phyloP scores from a whole-genome alignment of 2,888 invertebrate species.

The Siphonodentalium dalli region DNA sequence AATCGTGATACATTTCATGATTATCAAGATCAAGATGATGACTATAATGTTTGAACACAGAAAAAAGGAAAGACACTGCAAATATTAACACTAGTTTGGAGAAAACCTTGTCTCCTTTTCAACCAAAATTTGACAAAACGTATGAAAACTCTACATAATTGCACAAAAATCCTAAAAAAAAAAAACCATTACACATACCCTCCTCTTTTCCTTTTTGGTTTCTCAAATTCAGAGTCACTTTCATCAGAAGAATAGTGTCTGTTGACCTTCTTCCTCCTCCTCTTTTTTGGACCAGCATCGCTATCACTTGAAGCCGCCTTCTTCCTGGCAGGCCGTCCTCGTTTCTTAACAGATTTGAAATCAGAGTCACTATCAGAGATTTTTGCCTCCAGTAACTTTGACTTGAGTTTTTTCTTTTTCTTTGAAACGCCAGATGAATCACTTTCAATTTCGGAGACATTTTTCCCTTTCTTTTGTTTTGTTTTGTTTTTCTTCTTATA shows the following conservation, averaged over 20 bases:
- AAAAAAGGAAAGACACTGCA: too few relatives aligned
- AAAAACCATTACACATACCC: too few relatives aligned
- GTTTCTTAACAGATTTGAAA: conserved; percentile 22
- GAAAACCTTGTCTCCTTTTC: too few relatives aligned
- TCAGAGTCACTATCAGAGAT: conserved; percentile 48
- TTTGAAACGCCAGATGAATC: conserved; percentile 36
- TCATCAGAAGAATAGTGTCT: conserved; percentile 12
- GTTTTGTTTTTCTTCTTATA: conserved; percentile 1
- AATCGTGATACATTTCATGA: too few relatives aligned
- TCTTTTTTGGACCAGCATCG: too few relatives aligned
- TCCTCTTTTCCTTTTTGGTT: background rate
- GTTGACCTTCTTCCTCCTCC: too few relatives aligned
- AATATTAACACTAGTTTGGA: too few relatives aligned
- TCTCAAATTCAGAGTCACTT: conserved; percentile 1
- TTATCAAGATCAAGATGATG: too few relatives aligned
- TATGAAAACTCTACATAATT: too few relatives aligned
- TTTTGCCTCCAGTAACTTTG: conserved; percentile 42
- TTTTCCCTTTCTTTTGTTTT: background rate
- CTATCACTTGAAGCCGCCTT: conserved; percentile 18
- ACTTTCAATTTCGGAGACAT: conserved; percentile 20
- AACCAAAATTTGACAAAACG: too few relatives aligned
- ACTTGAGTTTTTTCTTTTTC: conserved; percentile 30
- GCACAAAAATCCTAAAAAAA: too few relatives aligned
- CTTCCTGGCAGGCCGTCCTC: conserved; percentile 20
- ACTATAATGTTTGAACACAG: too few relatives aligned